Percentiles rank a stretch among this genome's conserved stretches.
Evolutionary conservation across 1,140 invertebrate genomes (phyloP).

Genomic region (Globodera rostochiensis): DNA sequence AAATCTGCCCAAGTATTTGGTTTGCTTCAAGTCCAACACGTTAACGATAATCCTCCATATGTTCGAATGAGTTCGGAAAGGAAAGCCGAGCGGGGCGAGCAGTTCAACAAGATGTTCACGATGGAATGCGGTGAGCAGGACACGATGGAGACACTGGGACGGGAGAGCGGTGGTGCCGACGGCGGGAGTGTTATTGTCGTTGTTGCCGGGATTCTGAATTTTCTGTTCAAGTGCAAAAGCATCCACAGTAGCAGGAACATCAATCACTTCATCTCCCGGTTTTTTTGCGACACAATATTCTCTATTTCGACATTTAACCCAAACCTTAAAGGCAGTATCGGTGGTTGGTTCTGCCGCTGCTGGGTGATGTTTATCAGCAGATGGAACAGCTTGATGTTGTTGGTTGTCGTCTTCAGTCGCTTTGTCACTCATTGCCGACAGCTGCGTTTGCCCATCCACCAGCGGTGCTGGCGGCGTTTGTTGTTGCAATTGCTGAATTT

Average conservation of each 20-base stretch:
- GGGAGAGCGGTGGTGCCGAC: neutral
- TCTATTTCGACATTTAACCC: no score
- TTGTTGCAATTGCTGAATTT: no score
- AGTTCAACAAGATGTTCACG: slow-evolving; percentile 16
- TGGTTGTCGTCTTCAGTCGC: no score
- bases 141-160: neutral
- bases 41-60: slow-evolving; percentile 16
- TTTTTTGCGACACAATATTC: neutral
- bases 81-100: slow-evolving; percentile 14
- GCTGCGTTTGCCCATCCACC: no score
- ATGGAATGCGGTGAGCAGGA: neutral
- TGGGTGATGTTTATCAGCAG: no score
- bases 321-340: no score
- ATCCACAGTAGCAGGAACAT: no score
- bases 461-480: no score
- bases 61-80: neutral
- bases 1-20: slow-evolving; percentile 4
- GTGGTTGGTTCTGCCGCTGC: no score
- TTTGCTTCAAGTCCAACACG: slow-evolving; percentile 9
- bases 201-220: neutral
- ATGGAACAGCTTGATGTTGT: no score
- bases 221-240: neutral
- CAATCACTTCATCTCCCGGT: neutral
- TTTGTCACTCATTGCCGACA: no score
- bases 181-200: neutral